A percentile compares a stretch with the other conserved stretches of the same genome.
Evolutionary conservation across 35 echinoderm and acorn worm genomes (phyloP).

Genomic region (Lytechinus pictus): DNA sequence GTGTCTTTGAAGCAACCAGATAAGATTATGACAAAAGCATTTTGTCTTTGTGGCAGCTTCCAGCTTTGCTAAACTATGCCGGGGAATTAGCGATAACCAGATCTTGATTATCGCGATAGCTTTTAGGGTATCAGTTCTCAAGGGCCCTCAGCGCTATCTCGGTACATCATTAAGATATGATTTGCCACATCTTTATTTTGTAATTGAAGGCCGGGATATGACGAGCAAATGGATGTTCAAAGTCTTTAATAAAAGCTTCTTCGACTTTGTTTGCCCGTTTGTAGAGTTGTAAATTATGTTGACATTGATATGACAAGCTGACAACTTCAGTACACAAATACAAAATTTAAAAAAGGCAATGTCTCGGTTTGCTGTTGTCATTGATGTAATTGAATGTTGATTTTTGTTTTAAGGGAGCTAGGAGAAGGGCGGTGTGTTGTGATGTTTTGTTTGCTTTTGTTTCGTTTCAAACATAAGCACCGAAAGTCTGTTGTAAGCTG

Average conservation of each 20-base stretch:
- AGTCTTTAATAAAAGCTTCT: conserved; percentile 2
- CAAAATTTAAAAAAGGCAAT: not conserved
- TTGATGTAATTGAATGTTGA: not conserved
- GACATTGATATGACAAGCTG: conserved; percentile 1
- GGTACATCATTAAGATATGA: not conserved
- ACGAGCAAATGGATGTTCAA: conserved; percentile 18
- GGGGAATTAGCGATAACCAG: not conserved
- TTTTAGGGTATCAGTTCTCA: not conserved
- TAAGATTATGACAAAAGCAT: conserved; percentile 48
- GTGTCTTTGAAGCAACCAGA: not conserved
- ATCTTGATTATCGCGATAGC: not conserved
- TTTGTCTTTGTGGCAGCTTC: conserved; percentile 23
- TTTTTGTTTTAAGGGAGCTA: not conserved
- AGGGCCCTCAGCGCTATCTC: not conserved
- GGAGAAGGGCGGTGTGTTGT: not conserved
- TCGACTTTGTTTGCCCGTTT: conserved; percentile 8
- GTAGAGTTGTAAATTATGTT: conserved; percentile 19
- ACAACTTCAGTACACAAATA: not conserved
- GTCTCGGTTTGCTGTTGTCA: not conserved
- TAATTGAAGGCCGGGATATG: conserved; percentile 1
- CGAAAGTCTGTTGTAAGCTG: not conserved
- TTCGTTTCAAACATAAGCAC: not conserved
- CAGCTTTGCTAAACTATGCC: conserved; percentile 1
- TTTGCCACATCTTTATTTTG: conserved; percentile 4
- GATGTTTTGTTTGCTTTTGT: not conserved